phyloP scores from a whole-genome alignment of 2,888 invertebrate species.

The Brassicogethes aeneus region DNA sequence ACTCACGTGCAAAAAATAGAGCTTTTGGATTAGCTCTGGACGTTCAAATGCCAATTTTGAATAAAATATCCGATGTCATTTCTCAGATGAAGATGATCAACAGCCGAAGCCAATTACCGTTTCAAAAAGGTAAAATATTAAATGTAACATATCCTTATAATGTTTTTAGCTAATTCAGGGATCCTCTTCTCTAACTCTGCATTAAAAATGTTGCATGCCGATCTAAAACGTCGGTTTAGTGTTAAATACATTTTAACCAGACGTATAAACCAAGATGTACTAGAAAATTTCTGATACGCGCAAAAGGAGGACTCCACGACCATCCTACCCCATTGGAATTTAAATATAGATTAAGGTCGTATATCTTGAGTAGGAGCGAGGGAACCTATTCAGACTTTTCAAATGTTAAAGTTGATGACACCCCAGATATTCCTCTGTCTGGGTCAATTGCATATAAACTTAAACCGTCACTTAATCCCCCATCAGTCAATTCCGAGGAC shows the following conservation, averaged over 20 bases:
- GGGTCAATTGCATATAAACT: constrained; percentile 5
- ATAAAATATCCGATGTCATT: constrained; percentile 1
- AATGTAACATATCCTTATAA: background rate
- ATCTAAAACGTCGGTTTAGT: constrained; percentile 2
- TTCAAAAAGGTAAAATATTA: constrained; percentile 7
- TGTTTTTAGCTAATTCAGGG: background rate
- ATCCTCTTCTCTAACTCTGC: constrained; percentile 3
- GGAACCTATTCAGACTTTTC: constrained; percentile 9
- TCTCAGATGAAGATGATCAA: background rate
- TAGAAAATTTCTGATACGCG: constrained; percentile 7
- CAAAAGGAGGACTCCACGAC: constrained; percentile 4
- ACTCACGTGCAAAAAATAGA: constrained; percentile 6
- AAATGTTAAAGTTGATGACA: constrained; percentile 10
- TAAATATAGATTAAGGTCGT: constrained; percentile 11
- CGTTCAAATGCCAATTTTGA: constrained; percentile 1
- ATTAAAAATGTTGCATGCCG: background rate
- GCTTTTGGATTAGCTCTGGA: constrained; percentile 7
- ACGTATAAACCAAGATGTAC: constrained; percentile 9
- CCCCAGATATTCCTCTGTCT: constrained; percentile 9
- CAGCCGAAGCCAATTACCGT: constrained; percentile 3
- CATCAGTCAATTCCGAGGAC: too few species aligned
- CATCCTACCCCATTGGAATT: constrained; percentile 11
- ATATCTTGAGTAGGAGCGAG: constrained; percentile 12
- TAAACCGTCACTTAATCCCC: too few species aligned
- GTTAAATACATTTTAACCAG: constrained; percentile 4